These are phyloP conservation scores for Dendrocincla fuliginosa DNA, from an alignment of 2,797 vertebrate genomes.

Conservation along the genomic window DNA sequence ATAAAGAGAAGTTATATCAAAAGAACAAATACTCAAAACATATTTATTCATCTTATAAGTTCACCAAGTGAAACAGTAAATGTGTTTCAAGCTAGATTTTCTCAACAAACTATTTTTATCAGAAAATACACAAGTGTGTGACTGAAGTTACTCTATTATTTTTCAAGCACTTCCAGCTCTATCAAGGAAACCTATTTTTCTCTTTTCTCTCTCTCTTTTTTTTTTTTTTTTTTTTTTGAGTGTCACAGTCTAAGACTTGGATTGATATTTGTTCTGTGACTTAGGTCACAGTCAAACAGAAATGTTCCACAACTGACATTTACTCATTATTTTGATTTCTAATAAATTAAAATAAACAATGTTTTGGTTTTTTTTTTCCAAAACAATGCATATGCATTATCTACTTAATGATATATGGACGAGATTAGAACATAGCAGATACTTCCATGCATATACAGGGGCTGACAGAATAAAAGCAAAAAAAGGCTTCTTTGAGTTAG, in stretches of 20 bases:
- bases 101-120: background rate
- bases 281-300: background rate
- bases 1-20: background rate
- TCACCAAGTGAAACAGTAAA: background rate
- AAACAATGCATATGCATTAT: background rate
- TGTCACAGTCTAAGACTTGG: background rate
- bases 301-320: background rate
- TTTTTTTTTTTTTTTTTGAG: background rate
- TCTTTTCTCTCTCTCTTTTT: no score
- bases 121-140: background rate
- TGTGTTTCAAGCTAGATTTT: background rate
- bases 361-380: background rate
- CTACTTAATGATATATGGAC: background rate
- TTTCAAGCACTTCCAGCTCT: background rate
- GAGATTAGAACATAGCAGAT: rapidly evolving
- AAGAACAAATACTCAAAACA: background rate
- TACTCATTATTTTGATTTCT: background rate
- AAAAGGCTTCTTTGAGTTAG: background rate
- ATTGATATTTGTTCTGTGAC: background rate
- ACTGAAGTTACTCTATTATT: background rate
- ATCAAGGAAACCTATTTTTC: background rate
- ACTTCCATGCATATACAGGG: background rate
- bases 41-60: background rate
- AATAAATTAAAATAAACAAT: background rate
- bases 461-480: background rate